These are phyloP conservation scores for Hemibagrus wyckioides DNA, from an alignment of 2,113 vertebrate species.

Conservation along the genomic window DNA sequence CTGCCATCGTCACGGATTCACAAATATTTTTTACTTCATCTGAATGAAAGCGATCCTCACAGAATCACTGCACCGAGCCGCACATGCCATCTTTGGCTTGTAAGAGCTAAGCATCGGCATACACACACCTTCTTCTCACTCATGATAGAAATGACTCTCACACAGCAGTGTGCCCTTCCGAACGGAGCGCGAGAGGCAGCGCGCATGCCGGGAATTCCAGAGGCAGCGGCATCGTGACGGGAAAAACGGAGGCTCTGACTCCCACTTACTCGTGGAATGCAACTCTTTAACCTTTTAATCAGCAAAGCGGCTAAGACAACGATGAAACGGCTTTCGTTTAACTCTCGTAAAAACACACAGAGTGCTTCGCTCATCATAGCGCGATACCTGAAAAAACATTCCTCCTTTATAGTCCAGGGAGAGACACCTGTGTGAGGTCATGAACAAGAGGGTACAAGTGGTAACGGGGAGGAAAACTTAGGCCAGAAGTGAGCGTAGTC, in stretches of 20 bases:
- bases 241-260: slow-evolving; percentile 57
- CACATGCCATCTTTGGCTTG: background rate
- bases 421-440: background rate
- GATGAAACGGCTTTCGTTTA: background rate
- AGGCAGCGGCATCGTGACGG: slow-evolving; percentile 66
- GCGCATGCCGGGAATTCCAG: slow-evolving; percentile 77
- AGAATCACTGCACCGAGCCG: background rate
- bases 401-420: background rate
- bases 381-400: background rate
- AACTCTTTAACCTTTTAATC: slow-evolving; percentile 45
- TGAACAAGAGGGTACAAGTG: background rate
- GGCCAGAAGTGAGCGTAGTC: background rate
- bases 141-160: background rate
- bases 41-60: background rate
- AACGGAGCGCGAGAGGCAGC: slow-evolving; percentile 69
- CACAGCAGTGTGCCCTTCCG: background rate
- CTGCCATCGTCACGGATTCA: background rate
- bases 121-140: background rate
- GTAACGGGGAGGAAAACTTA: background rate
- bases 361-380: background rate
- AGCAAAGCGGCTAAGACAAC: background rate
- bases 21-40: background rate
- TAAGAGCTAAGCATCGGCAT: background rate
- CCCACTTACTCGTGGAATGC: slow-evolving; percentile 57
- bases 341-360: background rate